phyloP scores from a whole-genome alignment of 2,888 invertebrate genomes.

The Cacoxenus indagator region DNA sequence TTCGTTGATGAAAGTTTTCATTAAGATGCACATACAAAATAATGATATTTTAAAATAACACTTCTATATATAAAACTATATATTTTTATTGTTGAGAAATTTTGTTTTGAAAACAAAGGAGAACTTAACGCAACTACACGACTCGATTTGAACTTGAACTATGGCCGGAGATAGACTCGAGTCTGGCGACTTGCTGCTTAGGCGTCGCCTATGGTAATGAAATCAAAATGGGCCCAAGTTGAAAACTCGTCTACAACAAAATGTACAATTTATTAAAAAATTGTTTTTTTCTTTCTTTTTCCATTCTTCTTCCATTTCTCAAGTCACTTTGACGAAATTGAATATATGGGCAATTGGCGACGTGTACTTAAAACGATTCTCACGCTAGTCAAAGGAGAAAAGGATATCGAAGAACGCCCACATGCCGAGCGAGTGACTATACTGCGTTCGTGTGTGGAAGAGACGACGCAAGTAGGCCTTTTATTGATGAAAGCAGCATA shows the following conservation, averaged over 20 bases:
- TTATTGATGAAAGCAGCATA: not conserved
- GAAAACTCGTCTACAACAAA: conserved; percentile 1
- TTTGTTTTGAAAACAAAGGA: too few relatives aligned
- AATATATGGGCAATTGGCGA: conserved; percentile 22
- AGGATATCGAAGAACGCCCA: not conserved
- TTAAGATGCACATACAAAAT: not conserved
- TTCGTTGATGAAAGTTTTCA: not conserved
- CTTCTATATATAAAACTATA: too few relatives aligned
- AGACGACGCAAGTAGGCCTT: not conserved
- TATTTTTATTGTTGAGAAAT: too few relatives aligned
- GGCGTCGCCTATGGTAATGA: conserved; percentile 51
- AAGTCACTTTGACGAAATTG: not conserved
- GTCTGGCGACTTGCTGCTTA: conserved; percentile 44
- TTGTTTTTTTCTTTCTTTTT: not conserved
- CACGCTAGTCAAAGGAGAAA: conserved; percentile 34
- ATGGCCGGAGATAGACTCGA: not conserved
- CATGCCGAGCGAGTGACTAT: not conserved
- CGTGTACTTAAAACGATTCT: conserved; percentile 45
- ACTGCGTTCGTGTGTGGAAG: too few relatives aligned
- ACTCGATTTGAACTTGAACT: not conserved
- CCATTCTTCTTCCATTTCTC: not conserved
- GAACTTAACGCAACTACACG: not conserved
- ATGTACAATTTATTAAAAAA: not conserved
- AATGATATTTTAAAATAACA: too few relatives aligned
- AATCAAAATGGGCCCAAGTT: conserved; percentile 32